A percentile compares a stretch with the other conserved stretches of the same genome.
Conservation (phyloP, 2,888 invertebrate genomes). For the Synanthedon myopaeformis region DNA sequence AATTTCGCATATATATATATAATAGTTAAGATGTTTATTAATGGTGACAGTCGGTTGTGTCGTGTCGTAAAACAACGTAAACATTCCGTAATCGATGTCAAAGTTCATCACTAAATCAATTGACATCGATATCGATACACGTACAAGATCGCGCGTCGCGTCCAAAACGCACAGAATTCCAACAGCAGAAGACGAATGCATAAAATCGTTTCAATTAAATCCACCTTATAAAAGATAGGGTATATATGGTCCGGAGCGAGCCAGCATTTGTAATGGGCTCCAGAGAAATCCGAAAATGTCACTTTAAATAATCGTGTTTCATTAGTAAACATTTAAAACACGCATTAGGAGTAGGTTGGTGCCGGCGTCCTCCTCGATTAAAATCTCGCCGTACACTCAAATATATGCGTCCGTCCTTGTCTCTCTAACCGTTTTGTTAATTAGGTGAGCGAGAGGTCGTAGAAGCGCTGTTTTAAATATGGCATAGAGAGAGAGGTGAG, state of each 20-base stretch:
- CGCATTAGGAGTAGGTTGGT: constrained; percentile 60
- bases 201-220: constrained; percentile 25
- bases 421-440: constrained; percentile 8
- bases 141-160: neutral
- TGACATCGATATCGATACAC: constrained; percentile 8
- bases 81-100: constrained; percentile 22
- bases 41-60: neutral
- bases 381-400: constrained; percentile 32
- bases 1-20: too few relatives aligned
- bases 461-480: constrained; percentile 24
- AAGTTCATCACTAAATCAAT: constrained; percentile 25
- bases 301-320: constrained; percentile 67
- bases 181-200: constrained; percentile 14
- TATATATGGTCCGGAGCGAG: constrained; percentile 13
- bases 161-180: constrained; percentile 2
- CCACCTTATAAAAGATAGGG: constrained; percentile 13
- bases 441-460: constrained; percentile 19
- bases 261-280: constrained; percentile 30
- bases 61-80: neutral
- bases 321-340: constrained; percentile 69
- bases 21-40: too few relatives aligned
- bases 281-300: constrained; percentile 62
- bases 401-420: constrained; percentile 33
- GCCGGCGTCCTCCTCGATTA: constrained; percentile 58
- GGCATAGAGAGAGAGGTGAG: constrained; percentile 52